Evolutionary conservation across 2,113 vertebrate genomes (phyloP), one percentile per base, ranked within the genome.

Genomic region (Fulmarus glacialis): DNA sequence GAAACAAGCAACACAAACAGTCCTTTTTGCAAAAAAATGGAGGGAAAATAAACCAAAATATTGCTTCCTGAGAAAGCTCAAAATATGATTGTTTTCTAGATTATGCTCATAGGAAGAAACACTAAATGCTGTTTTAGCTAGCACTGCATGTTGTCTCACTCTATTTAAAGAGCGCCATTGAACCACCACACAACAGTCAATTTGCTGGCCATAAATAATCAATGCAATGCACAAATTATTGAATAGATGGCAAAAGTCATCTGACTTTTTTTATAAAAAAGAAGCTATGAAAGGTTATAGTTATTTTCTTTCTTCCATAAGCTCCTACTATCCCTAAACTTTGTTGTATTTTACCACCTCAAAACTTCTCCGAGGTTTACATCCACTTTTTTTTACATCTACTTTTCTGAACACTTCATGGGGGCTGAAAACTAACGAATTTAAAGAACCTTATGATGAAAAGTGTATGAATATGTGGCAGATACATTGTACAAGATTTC

Each of bases 201-300:
- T 98, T 95, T 98, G 97, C 97, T 95, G 97, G 93, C 97, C 98
- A 99, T 98, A 98, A 98, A 98, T 98, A 99, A 99, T 99, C 99
- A 96, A 99, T 99, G 97, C 93, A 52, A 86, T 84, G 95, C 97
- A 98, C 94, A 94, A 96, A 97, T 95, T 97, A 98, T 66, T 78
- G 93, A 97, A 97, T 91, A 97, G 77, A 67, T 82, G 72, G 78
- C 68, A 83, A 96, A 97, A 96, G 89, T 95, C 91, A 97, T 67
- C 87, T 88, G 93, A 81, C 81, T 75, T 38, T 55, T 15, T 52
- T 43, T 82, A 60, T 29, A 73, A 42, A 81, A 74, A 91, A 50
- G 32, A 32, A 67, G 67, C 47, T 79, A 53, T 27, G 27, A 80
- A 88, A 94, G 74, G 75, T 53, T 89, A 72, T 8, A 66, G 60